Conservation (phyloP, 2,888 invertebrate species). For the Anaspis maculata region DNA sequence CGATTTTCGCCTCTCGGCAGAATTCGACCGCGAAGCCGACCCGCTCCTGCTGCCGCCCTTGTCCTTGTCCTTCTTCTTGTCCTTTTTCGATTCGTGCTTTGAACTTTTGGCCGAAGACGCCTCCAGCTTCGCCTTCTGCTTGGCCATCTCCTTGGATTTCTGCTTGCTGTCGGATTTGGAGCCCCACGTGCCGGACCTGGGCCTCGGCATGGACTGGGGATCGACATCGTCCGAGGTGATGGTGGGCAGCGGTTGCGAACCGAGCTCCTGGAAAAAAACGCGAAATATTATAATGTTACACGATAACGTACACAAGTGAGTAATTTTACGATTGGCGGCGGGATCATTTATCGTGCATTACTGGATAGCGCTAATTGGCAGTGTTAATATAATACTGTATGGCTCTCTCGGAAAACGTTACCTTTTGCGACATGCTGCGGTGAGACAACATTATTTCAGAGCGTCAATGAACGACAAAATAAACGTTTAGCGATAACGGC, state of each 20-base stretch:
- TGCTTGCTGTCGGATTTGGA: conserved; percentile 36
- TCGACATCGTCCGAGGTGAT: conserved; percentile 43
- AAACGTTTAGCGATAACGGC: too few species aligned
- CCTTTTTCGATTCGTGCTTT: conserved; percentile 24
- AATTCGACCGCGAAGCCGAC: conserved; percentile 39
- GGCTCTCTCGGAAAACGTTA: too few species aligned
- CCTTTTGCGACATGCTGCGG: too few species aligned
- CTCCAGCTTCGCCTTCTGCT: conserved; percentile 20
- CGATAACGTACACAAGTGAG: too few species aligned
- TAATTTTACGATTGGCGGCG: too few species aligned
- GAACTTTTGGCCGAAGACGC: conserved; percentile 12
- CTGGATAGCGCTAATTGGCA: too few species aligned
- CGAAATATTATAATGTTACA: too few species aligned
- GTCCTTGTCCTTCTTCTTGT: conserved; percentile 31
- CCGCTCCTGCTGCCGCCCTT: conserved; percentile 39
- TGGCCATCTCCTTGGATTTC: conserved; percentile 21
- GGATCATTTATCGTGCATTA: too few species aligned
- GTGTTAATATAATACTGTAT: too few species aligned
- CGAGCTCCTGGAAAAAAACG: conserved; percentile 47
- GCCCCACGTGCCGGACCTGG: conserved; percentile 58
- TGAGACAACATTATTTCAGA: too few species aligned
- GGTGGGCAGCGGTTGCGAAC: conserved; percentile 54
- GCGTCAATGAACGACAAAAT: too few species aligned
- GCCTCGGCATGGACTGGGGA: conserved; percentile 42
- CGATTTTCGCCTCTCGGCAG: conserved; percentile 37